These are phyloP conservation scores for Andrena chrysosceles DNA, from an alignment of 2,888 invertebrate genomes.

Conservation along the genomic window DNA sequence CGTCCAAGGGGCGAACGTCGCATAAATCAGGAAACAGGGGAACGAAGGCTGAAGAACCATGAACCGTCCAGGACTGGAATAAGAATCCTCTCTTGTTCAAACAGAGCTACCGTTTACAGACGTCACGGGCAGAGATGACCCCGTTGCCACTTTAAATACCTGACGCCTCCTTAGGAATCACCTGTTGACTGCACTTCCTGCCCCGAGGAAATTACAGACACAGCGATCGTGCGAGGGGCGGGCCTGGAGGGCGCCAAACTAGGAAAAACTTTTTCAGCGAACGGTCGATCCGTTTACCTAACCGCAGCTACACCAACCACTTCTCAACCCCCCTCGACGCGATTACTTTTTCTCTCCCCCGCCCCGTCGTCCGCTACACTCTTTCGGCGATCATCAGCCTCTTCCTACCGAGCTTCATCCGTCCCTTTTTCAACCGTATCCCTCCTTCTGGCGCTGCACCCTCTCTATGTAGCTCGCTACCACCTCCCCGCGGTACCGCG, in stretches of 20 bases:
- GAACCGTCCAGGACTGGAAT: not conserved
- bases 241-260: conserved; percentile 32
- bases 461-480: not conserved
- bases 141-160: conserved; percentile 59
- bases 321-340: conserved; percentile 24
- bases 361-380: not conserved
- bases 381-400: not conserved
- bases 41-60: not conserved
- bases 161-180: conserved; percentile 66
- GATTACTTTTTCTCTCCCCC: not conserved
- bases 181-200: conserved; percentile 73
- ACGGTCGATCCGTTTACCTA: conserved; percentile 66
- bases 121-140: conserved; percentile 56
- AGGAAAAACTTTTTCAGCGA: conserved; percentile 65
- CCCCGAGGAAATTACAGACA: conserved; percentile 70
- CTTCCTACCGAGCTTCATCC: not conserved
- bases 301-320: conserved; percentile 35
- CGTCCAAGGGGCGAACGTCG: not conserved
- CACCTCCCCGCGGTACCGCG: not conserved
- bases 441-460: not conserved
- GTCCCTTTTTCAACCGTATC: not conserved
- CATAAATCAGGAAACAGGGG: not conserved
- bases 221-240: conserved; percentile 48
- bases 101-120: conserved; percentile 17
- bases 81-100: not conserved